Evolutionary conservation across 2,113 vertebrate species (phyloP).

Genomic region (Coptodon bakossiorum): DNA sequence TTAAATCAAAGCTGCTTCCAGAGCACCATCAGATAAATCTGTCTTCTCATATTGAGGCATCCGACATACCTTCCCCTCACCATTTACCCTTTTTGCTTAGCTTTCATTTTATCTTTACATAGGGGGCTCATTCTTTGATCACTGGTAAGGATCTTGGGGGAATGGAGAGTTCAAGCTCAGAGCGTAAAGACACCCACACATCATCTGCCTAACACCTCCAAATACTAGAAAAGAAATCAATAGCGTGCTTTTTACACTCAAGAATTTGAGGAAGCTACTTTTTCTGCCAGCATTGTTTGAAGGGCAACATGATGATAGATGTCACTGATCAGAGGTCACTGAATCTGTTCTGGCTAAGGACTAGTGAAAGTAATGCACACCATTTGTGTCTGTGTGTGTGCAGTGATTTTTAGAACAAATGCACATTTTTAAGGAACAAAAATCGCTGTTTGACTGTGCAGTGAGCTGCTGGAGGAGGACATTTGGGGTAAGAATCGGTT

Average conservation of each 20-base stretch:
- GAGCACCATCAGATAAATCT: neutral
- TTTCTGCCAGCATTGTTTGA: neutral
- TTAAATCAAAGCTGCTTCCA: neutral
- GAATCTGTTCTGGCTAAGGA: neutral
- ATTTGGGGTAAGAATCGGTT: neutral
- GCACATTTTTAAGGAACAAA: neutral
- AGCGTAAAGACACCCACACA: neutral
- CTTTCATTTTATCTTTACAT: neutral
- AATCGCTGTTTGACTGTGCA: neutral
- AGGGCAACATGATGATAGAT: neutral
- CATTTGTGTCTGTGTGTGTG: neutral
- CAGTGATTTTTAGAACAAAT: neutral
- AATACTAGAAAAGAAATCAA: slow-evolving; percentile 16
- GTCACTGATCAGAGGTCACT: neutral
- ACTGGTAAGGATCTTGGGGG: neutral
- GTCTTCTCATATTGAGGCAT: neutral
- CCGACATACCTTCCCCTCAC: neutral
- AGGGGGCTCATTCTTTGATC: neutral
- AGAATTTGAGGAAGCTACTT: neutral
- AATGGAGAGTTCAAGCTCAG: neutral
- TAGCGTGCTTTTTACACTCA: neutral
- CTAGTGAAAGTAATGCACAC: neutral
- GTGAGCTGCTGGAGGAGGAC: neutral
- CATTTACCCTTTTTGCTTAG: neutral
- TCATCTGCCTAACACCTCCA: neutral